phyloP scores from a whole-genome alignment of 2,888 invertebrate genomes.

The Leptinotarsa rubiginosa region DNA sequence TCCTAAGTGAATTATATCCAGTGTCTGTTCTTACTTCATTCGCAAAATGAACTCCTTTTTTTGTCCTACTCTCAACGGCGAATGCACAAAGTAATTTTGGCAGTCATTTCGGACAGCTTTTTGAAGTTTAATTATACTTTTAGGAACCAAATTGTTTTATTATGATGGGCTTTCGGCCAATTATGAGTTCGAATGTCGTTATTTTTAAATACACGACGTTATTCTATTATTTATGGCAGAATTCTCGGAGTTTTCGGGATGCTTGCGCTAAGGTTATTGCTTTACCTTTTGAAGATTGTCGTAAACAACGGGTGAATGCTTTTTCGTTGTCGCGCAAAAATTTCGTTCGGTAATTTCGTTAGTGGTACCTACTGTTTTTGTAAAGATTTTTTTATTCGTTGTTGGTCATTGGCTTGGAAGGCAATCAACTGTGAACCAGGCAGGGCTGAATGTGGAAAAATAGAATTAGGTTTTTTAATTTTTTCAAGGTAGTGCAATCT shows the following conservation, averaged over 20 bases:
- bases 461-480: too few relatives aligned
- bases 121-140: slow-evolving; percentile 62
- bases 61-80: neutral
- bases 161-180: slow-evolving; percentile 54
- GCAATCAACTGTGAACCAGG: neutral
- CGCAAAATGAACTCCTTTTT: neutral
- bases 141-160: slow-evolving; percentile 53
- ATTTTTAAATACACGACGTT: slow-evolving; percentile 54
- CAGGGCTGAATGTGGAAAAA: too few relatives aligned
- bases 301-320: neutral
- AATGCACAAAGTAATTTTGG: slow-evolving; percentile 53
- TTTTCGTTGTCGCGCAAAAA: neutral
- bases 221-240: slow-evolving; percentile 45
- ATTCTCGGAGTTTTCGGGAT: slow-evolving; percentile 46
- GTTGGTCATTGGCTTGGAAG: neutral
- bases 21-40: slow-evolving; percentile 7
- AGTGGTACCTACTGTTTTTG: neutral
- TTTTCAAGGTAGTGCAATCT: too few relatives aligned
- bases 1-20: neutral
- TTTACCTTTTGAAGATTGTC: slow-evolving; percentile 20
- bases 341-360: neutral
- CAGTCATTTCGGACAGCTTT: slow-evolving; percentile 59
- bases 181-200: slow-evolving; percentile 53
- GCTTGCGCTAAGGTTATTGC: slow-evolving; percentile 32
- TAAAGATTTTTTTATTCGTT: neutral